phyloP scores from a whole-genome alignment of 1,140 invertebrate species.

The Wiebesia pumilae region DNA sequence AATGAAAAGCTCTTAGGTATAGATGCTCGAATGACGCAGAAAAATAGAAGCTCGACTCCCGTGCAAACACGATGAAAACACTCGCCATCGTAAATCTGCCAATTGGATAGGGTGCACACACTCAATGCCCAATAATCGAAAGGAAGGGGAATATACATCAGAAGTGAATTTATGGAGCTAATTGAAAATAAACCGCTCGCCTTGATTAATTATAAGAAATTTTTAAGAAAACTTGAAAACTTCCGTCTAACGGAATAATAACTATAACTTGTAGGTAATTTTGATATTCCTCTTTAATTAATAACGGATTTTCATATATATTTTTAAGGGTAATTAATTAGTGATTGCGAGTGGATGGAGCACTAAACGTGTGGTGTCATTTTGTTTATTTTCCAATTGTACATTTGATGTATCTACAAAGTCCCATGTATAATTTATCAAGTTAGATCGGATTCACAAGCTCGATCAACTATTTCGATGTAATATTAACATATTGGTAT shows the following conservation, averaged over 20 bases:
- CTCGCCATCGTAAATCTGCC: slow-evolving; percentile 47
- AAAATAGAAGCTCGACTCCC: slow-evolving; percentile 6
- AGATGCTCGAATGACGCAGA: slow-evolving; percentile 1
- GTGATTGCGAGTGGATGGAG: no score
- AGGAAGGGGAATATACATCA: not conserved
- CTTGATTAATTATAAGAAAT: slow-evolving; percentile 27
- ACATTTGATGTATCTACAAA: no score
- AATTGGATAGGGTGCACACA: slow-evolving; percentile 23
- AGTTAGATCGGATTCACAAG: not conserved
- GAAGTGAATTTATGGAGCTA: slow-evolving; percentile 37
- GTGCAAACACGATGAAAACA: slow-evolving; percentile 32
- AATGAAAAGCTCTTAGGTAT: not conserved
- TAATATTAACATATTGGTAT: no score
- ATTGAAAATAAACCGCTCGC: slow-evolving; percentile 14
- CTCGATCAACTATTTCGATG: no score
- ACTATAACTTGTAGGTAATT: not conserved
- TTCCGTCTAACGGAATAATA: not conserved
- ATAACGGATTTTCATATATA: no score
- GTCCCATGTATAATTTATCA: not conserved
- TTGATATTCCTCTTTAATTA: not conserved
- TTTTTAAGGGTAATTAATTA: no score
- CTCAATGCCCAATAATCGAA: slow-evolving; percentile 47
- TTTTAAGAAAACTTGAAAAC: slow-evolving; percentile 1
- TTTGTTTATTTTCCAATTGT: no score
- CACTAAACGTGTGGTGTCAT: no score